phyloP scores from a whole-genome alignment of 2,797 vertebrate genomes.

The Odontamblyopus lacepedii region DNA sequence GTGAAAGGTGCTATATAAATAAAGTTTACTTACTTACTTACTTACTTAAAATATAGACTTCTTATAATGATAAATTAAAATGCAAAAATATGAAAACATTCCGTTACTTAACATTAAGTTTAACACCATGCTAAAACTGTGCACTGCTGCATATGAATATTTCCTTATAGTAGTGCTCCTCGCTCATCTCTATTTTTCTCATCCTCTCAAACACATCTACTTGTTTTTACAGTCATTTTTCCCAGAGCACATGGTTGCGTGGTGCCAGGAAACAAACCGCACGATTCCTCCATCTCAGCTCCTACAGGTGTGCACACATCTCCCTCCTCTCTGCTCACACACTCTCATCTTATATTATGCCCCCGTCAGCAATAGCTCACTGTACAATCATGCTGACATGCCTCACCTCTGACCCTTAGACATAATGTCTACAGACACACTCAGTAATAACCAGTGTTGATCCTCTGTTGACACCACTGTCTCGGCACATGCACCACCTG shows the following conservation, averaged over 20 bases:
- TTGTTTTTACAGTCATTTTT: constrained; percentile 88
- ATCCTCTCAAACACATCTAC: constrained; percentile 37
- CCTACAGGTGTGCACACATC: constrained; percentile 82
- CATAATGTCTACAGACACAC: constrained; percentile 63
- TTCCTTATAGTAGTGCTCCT: background rate
- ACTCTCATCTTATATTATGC: constrained; percentile 46
- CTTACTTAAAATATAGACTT: too few species aligned
- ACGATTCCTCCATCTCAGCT: constrained; percentile 91
- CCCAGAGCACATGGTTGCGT: constrained; percentile 96
- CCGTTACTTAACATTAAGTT: background rate
- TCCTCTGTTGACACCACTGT: constrained; percentile 71
- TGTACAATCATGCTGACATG: constrained; percentile 63
- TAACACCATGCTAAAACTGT: background rate
- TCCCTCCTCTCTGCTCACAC: constrained; percentile 13
- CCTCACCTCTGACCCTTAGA: constrained; percentile 73
- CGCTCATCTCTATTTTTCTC: constrained; percentile 9
- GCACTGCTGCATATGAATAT: background rate
- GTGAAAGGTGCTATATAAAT: too few species aligned
- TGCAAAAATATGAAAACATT: background rate
- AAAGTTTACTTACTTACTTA: too few species aligned
- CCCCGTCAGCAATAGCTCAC: constrained; percentile 55
- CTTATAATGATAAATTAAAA: background rate
- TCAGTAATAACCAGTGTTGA: constrained; percentile 70
- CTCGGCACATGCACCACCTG: constrained; percentile 48
- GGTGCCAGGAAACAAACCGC: constrained; percentile 94